Evolutionary conservation across 2,888 invertebrate genomes (phyloP), one percentile per base, ranked within the genome.

Genomic region (Agrochola lychnidis): DNA sequence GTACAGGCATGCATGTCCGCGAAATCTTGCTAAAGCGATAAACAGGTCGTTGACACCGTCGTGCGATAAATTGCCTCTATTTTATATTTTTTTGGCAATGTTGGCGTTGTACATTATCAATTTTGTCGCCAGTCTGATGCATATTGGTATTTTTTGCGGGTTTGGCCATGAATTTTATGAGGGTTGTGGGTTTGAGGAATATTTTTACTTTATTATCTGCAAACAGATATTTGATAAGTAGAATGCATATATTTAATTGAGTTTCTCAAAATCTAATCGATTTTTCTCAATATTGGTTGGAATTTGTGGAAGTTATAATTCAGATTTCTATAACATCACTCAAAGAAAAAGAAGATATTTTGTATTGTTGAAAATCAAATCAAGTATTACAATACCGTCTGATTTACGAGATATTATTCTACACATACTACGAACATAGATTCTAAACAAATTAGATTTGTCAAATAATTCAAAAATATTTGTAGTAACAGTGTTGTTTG

Each of bases 21-120:
- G 85, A 94, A 95, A 93, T 93, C 91, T 94, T 89, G 91, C 91
- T 89, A 91, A 93, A 91, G 87, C 92, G 95, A 95, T 96, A 96
- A 95, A 90, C 88, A 90, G 95, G 93, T 94, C 95, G 88, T 94
- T 94, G 95, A 96, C 94, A 89, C 85, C 79, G 85, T 62, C 83
- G 61, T 70, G 94, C 94, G 95, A 94, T 87, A 94, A 90, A 92
- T 93, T 90, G 89, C 88, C 90, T 90, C 85, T 87, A 73, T 85
- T 87, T 86, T 81, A 77, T 88, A 85, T 89, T 88, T 87, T 85
- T 87, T 82, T 87, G 85, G 82, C 85, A 86, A 78, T 88, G 87
- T 91, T 89, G 90, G 89, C 87, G 87, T 89, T 90, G 87, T 69
- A 78, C 59, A 84, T 88, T 89, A 77, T 82, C 84, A 87, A 80